These are phyloP conservation scores for Hydropsyche betteni DNA, from an alignment of 2,888 invertebrate genomes.

Conservation along the genomic window DNA sequence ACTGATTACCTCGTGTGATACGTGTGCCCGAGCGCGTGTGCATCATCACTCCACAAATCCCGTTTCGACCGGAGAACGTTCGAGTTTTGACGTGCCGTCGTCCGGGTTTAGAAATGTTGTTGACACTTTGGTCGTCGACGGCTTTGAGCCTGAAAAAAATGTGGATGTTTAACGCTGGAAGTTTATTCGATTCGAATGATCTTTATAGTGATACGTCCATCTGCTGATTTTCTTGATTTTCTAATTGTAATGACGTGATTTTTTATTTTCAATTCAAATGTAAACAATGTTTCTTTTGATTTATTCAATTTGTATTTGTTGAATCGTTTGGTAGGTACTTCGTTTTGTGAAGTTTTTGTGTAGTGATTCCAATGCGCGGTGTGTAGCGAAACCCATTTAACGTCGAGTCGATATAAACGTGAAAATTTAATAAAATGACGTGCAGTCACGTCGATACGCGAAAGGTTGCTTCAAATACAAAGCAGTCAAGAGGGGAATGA, in stretches of 20 bases:
- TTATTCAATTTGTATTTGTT: no score
- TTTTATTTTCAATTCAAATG: no score
- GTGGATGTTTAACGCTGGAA: neutral
- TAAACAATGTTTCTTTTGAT: no score
- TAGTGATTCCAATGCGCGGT: no score
- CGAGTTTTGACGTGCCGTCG: constrained; percentile 26
- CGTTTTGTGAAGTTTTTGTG: no score
- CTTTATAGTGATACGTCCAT: neutral
- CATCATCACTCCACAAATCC: constrained; percentile 36
- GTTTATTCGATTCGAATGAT: neutral
- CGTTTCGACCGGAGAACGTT: constrained; percentile 25
- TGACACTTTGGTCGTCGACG: constrained; percentile 27
- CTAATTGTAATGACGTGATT: no score
- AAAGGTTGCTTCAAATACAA: constrained; percentile 17
- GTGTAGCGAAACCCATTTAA: no score
- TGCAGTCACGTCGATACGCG: neutral
- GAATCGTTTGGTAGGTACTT: no score
- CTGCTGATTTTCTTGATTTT: no score
- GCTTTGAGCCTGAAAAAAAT: neutral
- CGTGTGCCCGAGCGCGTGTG: neutral
- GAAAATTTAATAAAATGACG: constrained; percentile 3
- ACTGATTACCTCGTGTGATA: constrained; percentile 45
- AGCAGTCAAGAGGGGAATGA: neutral
- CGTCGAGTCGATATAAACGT: neutral
- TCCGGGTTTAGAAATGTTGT: constrained; percentile 29